Percentiles rank a stretch among this genome's conserved stretches.
Conservation (phyloP, 2,113 vertebrate species). For the Alligator mississippiensis region DNA sequence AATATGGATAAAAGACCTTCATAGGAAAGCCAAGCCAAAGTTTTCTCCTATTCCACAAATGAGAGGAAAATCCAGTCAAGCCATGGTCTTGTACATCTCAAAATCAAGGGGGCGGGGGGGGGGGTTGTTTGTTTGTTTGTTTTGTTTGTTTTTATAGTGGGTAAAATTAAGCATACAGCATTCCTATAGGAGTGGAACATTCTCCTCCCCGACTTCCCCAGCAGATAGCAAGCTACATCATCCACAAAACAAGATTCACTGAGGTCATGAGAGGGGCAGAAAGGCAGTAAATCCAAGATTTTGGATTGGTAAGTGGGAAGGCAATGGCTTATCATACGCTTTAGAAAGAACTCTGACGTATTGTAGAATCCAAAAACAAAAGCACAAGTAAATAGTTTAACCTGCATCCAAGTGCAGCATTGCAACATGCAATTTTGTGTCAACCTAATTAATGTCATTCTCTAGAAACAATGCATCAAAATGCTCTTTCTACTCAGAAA, state of each 20-base stretch:
- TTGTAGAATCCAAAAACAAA: background rate
- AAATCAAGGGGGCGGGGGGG: background rate
- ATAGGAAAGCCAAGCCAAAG: background rate
- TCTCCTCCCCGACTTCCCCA: too few species aligned
- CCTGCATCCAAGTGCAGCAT: background rate
- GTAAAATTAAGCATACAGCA: background rate
- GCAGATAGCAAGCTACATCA: background rate
- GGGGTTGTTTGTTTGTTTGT: too few species aligned
- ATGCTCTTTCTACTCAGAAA: fast-evolving
- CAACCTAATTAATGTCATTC: background rate
- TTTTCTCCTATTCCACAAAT: background rate
- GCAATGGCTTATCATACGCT: background rate
- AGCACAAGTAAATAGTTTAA: background rate
- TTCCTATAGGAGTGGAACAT: background rate
- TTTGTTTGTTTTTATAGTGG: too few species aligned
- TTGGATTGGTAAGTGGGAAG: background rate
- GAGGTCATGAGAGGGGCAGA: background rate
- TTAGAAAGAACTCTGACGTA: background rate
- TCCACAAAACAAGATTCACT: background rate
- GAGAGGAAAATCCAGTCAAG: background rate
- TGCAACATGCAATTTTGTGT: background rate
- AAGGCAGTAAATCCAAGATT: background rate
- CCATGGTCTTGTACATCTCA: background rate
- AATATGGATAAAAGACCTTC: background rate
- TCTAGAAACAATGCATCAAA: background rate